These are phyloP conservation scores for Gnathonemus longibarbis DNA, from an alignment of 2,113 vertebrate genomes.

Conservation along the genomic window DNA sequence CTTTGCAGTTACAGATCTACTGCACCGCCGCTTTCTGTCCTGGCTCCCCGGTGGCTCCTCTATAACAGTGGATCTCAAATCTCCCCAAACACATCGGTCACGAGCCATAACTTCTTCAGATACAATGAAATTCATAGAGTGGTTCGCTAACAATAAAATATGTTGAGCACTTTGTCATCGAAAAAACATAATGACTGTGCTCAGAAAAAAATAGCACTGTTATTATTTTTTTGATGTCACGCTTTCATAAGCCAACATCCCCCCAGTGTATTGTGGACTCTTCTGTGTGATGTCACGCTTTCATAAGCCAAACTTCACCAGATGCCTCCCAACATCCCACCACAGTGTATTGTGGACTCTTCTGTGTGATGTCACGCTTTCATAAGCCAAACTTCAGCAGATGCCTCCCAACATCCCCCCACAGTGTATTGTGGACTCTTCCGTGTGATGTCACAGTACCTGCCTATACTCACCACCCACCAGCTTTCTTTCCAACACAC, in stretches of 20 bases:
- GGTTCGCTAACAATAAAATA: background rate
- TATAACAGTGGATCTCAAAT: background rate
- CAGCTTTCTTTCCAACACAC: background rate
- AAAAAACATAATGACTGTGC: background rate
- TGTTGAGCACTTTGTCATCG: background rate
- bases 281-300: background rate
- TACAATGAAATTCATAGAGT: background rate
- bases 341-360: background rate
- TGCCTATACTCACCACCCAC: background rate
- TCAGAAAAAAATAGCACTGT: background rate
- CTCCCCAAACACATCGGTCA: background rate
- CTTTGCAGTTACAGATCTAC: background rate
- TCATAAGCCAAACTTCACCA: background rate
- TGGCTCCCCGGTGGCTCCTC: background rate
- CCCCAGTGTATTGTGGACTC: background rate
- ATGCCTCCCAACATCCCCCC: background rate
- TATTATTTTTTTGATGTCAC: background rate
- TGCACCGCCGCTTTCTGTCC: background rate
- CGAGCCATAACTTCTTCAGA: background rate
- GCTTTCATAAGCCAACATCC: background rate
- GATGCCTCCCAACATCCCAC: background rate
- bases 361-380: background rate
- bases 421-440: background rate
- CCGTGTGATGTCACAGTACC: background rate
- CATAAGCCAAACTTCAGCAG: background rate